Conservation (phyloP, 2,888 invertebrate species). For the Physocephala rufipes region DNA sequence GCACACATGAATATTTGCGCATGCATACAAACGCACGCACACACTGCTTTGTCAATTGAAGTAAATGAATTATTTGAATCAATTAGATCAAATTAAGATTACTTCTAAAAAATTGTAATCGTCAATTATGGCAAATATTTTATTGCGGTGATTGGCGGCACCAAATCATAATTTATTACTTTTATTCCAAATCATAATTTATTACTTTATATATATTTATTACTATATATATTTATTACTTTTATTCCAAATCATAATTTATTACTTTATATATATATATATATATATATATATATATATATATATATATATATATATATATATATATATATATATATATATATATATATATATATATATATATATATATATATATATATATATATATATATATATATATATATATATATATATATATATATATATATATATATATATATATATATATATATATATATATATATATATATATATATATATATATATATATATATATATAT, state of each 20-base stretch:
- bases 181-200: not conserved
- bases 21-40: slow-evolving; percentile 15
- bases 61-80: not conserved
- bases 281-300: too few species aligned
- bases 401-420: not conserved
- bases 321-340: slow-evolving; percentile 3
- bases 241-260: not conserved
- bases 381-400: slow-evolving; percentile 1
- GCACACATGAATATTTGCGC: too few species aligned
- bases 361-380: slow-evolving; percentile 1
- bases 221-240: too few species aligned
- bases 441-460: slow-evolving; percentile 1
- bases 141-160: not conserved
- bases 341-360: slow-evolving; percentile 1
- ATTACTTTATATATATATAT: too few species aligned
- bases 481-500: slow-evolving; percentile 1
- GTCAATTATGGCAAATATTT: not conserved
- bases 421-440: not conserved
- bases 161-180: too few species aligned
- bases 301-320: not conserved
- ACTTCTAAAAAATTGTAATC: not conserved
- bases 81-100: not conserved
- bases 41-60: not conserved
- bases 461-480: slow-evolving; percentile 1
- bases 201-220: too few species aligned